Base-by-base conservation (phyloP, 2,113 vertebrate genomes). In the Chitala chitala region DNA sequence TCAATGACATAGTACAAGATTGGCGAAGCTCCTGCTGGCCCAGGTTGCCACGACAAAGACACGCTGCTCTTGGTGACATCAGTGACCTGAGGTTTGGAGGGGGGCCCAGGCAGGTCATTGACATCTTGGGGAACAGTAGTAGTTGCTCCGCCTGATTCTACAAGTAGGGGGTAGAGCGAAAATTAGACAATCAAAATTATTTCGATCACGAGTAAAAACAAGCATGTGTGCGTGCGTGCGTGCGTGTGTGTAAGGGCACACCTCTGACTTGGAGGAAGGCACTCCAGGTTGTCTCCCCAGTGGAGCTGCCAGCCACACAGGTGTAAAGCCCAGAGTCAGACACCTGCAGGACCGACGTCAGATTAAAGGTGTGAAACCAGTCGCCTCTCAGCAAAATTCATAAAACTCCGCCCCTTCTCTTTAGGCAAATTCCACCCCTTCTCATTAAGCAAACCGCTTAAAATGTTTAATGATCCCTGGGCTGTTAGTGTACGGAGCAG, bases 61-160 rank as follows among this genome's bases (percentile, higher is more conserved):
- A 98, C 94, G 85, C 92, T 98, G 88, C 92, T 98, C 88, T 94
- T 98, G 76, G 93, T 94, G 74, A 98, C 96, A 82, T 98, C 92
- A 17, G 93, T 97, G 88, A 98, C 94, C 88, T 94, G 93, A 73
- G 94, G 95, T 83, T 98, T 96, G 80, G 94, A 94, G 75, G 94
- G 95, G 17, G 96, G 92, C 71, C 94, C 94, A 36, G 95, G 94
- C 48, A 98, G 92, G 26, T 94, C 92, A 17, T 87, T 94, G 54
- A 89, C 78, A 79, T 94, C 95, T 68, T 93, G 94, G 81, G 81
- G 94, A 85, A 92, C 90, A 81, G 94, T 93, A 81, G 95, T 86
- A 69, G 87, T 46, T 75, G 93, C 92, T 86, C 93, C 94, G 63
- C 88, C 89, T 0, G 92, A 91, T 80, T 98, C 95, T 98, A 84